Conservation (phyloP, 1,140 invertebrate genomes). For the Rhizoglyphus robini region DNA sequence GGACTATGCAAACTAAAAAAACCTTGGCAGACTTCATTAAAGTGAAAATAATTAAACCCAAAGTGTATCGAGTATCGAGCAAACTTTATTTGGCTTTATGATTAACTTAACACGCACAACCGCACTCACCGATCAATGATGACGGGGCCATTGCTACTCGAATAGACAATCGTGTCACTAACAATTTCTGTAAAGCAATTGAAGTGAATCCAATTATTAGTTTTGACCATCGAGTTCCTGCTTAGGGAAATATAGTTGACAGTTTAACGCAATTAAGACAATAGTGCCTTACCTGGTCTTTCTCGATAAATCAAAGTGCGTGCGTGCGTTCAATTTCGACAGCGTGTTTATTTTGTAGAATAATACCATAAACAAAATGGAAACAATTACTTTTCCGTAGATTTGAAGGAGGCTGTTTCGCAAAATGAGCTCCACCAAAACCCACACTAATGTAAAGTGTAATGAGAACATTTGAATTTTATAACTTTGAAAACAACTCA, state of each 20-base stretch:
- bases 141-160: constrained; percentile 49
- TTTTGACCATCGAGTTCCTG: constrained; percentile 91
- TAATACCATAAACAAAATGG: constrained; percentile 95
- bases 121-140: constrained; percentile 97
- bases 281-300: constrained; percentile 70
- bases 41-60: no score
- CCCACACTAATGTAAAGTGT: constrained; percentile 56
- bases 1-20: no score
- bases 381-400: constrained; percentile 99
- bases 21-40: no score
- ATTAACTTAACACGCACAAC: neutral
- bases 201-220: constrained; percentile 98
- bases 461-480: neutral
- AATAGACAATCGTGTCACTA: no score
- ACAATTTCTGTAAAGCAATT: constrained; percentile 93
- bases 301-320: constrained; percentile 98
- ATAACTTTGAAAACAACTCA: neutral
- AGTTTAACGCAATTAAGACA: neutral
- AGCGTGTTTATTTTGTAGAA: constrained; percentile 89
- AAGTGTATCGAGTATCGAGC: no score
- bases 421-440: constrained; percentile 89
- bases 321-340: constrained; percentile 96
- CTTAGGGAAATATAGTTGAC: neutral
- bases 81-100: constrained; percentile 7
- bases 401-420: constrained; percentile 98